Percentiles rank a stretch among this genome's conserved stretches.
Conservation (phyloP, 1,140 invertebrate genomes). For the Bursaphelenchus mucronatus region DNA sequence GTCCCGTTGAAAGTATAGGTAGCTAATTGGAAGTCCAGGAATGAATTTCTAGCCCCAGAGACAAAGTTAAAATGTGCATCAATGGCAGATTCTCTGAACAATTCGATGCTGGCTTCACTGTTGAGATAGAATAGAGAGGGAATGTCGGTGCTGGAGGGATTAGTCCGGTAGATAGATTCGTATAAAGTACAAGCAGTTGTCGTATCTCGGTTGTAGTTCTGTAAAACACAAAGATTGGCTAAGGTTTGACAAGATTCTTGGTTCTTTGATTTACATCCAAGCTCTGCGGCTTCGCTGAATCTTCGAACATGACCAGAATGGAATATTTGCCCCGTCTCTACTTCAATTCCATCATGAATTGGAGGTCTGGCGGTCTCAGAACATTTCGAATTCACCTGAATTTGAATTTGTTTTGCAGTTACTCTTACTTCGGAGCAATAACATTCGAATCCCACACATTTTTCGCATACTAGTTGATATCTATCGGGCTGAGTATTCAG, state of each 20-base stretch:
- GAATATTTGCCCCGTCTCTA: slow-evolving; percentile 8
- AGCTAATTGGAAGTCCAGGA: slow-evolving; percentile 35
- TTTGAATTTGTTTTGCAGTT: not conserved
- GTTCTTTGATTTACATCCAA: slow-evolving; percentile 22
- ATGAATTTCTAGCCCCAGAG: slow-evolving; percentile 21
- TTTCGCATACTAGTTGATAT: no score
- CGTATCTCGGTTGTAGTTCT: slow-evolving; percentile 40
- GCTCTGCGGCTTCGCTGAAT: slow-evolving; percentile 28
- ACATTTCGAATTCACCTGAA: slow-evolving; percentile 9
- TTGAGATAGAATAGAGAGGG: slow-evolving; percentile 42
- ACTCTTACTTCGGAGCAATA: no score
- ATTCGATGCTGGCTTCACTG: slow-evolving; percentile 41
- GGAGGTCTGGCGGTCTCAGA: slow-evolving; percentile 1
- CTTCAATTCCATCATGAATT: not conserved
- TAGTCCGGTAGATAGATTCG: slow-evolving; percentile 11
- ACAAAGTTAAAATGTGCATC: slow-evolving; percentile 40
- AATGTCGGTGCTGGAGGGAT: slow-evolving; percentile 26
- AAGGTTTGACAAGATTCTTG: slow-evolving; percentile 38
- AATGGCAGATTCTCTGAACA: slow-evolving; percentile 45
- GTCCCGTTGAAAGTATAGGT: slow-evolving; percentile 39
- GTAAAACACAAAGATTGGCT: slow-evolving; percentile 47
- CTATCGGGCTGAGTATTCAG: no score
- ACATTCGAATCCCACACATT: no score
- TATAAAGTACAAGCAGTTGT: slow-evolving; percentile 36
- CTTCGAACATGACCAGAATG: slow-evolving; percentile 24